Base-by-base conservation (phyloP, 37 sponge, comb jelly and placozoan species). In the Ephydatia muelleri region DNA sequence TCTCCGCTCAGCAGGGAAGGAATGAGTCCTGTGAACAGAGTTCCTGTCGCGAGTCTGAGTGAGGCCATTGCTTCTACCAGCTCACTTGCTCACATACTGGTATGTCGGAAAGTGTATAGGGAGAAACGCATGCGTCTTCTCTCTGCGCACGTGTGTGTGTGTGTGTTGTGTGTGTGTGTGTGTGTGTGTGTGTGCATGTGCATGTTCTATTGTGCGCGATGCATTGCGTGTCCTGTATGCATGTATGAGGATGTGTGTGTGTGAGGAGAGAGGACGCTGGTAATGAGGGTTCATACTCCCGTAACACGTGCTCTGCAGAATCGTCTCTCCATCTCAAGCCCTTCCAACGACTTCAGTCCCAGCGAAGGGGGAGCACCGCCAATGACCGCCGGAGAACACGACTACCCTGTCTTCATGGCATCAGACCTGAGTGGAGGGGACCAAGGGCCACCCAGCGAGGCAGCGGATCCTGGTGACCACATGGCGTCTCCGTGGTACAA, bases 81-180 rank as follows among this genome's bases (percentile, higher is more conserved):
- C 37, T 70, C 67, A 30, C 69, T 81, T 66, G 34, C 68, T 5
- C 49, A 73, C 43, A 80, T 86, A 79, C 81, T 87, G 79, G 87
- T 86, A 66, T 48, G 65, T 14, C 2, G 0, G 27, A 3, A 1
- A 1, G 19, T n/a, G n/a, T n/a, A n/a, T n/a, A n/a, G n/a, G n/a
- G n/a, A n/a, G n/a, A n/a, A n/a, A n/a, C n/a, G n/a, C n/a, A n/a
- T n/a, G n/a, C n/a, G n/a, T n/a, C n/a, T n/a, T n/a, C n/a, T n/a
- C n/a, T n/a, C n/a, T n/a, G n/a, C n/a, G n/a, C 30, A 25, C 57
- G 57, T 57, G 19, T 57, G 57, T 71, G 32, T 71, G 30, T 30
- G 70, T 69, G 31, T 82, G 72, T 43, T n/a, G 74, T 82, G 83
- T 70, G 73, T 82, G 57, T 72, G 72, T 49, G 83, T 40, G 73